phyloP scores from a whole-genome alignment of 2,797 vertebrate genomes.

The Luscinia megarhynchos region DNA sequence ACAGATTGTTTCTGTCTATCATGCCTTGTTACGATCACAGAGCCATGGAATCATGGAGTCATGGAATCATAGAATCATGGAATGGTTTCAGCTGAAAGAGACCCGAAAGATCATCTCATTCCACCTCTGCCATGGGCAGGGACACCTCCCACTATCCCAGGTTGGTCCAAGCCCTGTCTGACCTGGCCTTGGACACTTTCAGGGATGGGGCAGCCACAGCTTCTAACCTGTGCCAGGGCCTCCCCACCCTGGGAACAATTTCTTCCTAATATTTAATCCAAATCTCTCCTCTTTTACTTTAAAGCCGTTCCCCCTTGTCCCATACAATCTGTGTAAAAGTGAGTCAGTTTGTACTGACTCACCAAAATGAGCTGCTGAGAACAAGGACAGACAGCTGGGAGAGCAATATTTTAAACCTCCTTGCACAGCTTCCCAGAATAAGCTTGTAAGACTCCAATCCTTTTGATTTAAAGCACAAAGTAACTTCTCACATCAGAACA shows the following conservation, averaged over 20 bases:
- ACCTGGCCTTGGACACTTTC: background rate
- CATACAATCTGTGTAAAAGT: background rate
- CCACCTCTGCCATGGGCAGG: background rate
- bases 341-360: background rate
- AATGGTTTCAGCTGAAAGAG: background rate
- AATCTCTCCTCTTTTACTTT: background rate
- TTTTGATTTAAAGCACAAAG: background rate
- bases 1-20: background rate
- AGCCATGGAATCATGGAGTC: background rate
- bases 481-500: background rate
- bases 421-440: background rate
- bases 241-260: background rate
- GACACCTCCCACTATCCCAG: background rate
- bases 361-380: background rate
- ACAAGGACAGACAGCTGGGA: background rate
- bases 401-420: background rate
- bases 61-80: background rate
- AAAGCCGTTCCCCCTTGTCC: background rate
- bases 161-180: rapidly evolving
- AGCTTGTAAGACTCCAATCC: background rate
- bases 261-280: background rate
- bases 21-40: background rate
- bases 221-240: background rate
- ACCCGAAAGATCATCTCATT: background rate
- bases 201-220: background rate